Percentiles rank a stretch among this genome's conserved stretches.
phyloP scores from a whole-genome alignment of 2,797 vertebrate species.

The Tadarida brasiliensis region DNA sequence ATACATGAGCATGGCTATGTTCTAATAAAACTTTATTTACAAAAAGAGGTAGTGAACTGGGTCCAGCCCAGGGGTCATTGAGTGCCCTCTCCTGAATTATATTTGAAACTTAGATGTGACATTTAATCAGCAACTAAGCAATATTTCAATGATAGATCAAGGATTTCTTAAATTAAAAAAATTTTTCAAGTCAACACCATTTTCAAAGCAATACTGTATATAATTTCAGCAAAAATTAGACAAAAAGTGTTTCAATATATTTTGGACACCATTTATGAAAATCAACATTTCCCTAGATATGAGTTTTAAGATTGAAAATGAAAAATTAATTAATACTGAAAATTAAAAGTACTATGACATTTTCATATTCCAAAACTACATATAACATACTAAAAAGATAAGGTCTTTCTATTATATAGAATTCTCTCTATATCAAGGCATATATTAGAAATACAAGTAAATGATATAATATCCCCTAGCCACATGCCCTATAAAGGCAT shows the following conservation, averaged over 20 bases:
- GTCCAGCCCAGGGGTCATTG: not conserved
- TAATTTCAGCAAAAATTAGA: slow-evolving; percentile 11
- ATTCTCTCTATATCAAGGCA: not conserved
- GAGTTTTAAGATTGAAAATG: not conserved
- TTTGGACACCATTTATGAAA: slow-evolving; percentile 32
- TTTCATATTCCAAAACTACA: not conserved
- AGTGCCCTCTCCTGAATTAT: not conserved
- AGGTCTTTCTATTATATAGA: not conserved
- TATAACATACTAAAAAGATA: not conserved
- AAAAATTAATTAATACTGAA: slow-evolving; percentile 18
- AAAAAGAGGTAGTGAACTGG: not conserved
- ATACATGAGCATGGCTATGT: not conserved
- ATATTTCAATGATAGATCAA: not conserved
- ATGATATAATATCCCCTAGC: not conserved
- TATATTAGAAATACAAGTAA: not conserved
- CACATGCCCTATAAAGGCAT: not conserved
- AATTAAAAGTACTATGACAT: not conserved
- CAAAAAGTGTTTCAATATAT: slow-evolving; percentile 5
- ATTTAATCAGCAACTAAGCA: slow-evolving; percentile 17
- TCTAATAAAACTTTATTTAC: not conserved
- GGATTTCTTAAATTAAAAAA: not conserved
- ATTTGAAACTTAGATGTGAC: slow-evolving; percentile 19
- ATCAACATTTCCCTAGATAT: not conserved
- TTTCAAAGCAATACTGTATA: slow-evolving; percentile 17
- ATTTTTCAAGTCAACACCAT: slow-evolving; percentile 5